Conservation (phyloP, 2,888 invertebrate species). For the Hipparchia semele region DNA sequence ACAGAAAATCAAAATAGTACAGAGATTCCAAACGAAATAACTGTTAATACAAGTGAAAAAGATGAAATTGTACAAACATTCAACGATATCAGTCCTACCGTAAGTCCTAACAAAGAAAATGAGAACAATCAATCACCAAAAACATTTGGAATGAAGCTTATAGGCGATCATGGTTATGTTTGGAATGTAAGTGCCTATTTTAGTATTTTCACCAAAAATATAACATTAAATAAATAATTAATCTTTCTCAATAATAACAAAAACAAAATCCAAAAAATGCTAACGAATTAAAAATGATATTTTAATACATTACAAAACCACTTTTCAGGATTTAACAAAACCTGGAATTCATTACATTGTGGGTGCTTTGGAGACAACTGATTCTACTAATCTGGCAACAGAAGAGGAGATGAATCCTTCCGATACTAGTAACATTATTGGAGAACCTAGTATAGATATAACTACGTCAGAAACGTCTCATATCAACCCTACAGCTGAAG, state of each 20-base stretch:
- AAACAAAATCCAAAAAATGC: neutral
- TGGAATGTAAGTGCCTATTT: slow-evolving; percentile 39
- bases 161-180: slow-evolving; percentile 33
- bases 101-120: neutral
- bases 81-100: neutral
- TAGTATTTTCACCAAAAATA: neutral
- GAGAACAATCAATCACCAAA: slow-evolving; percentile 9
- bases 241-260: neutral
- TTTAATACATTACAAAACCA: neutral
- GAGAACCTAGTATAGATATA: neutral
- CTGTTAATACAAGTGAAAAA: neutral
- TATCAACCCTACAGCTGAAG: neutral
- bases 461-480: neutral
- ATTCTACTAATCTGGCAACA: neutral
- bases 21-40: neutral
- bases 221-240: neutral
- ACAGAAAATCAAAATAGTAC: neutral
- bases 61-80: slow-evolving; percentile 9
- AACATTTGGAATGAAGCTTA: slow-evolving; percentile 34
- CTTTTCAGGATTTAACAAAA: slow-evolving; percentile 4
- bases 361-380: neutral
- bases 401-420: neutral
- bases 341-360: slow-evolving; percentile 12
- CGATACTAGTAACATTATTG: neutral
- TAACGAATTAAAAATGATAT: neutral